phyloP scores from a whole-genome alignment of 2,888 invertebrate genomes.

The Cremastinae sp. region DNA sequence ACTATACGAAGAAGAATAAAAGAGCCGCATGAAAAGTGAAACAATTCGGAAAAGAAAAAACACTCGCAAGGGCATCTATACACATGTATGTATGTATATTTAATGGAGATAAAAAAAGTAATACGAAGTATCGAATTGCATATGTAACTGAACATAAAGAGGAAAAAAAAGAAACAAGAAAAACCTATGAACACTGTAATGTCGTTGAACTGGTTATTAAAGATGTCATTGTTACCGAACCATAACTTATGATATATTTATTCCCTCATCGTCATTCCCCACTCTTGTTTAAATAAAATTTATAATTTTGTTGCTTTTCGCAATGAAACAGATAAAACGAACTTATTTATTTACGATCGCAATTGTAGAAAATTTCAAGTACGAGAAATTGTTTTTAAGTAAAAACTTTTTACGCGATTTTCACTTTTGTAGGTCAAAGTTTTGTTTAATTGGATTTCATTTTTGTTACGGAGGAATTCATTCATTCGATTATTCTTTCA shows the following conservation, averaged over 20 bases:
- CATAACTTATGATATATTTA: constrained; percentile 66
- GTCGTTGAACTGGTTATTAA: constrained; percentile 80
- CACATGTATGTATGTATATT: constrained; percentile 78
- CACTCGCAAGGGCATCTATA: constrained; percentile 64
- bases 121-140: constrained; percentile 73
- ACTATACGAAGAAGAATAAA: constrained; percentile 40
- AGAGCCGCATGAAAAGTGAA: constrained; percentile 38
- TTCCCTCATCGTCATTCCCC: constrained; percentile 29
- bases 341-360: too few species aligned
- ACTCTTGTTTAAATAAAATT: not conserved
- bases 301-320: not conserved
- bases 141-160: constrained; percentile 71
- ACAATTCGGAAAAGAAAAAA: constrained; percentile 5
- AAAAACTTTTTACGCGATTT: too few species aligned
- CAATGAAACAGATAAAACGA: not conserved
- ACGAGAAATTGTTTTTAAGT: too few species aligned
- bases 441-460: too few species aligned
- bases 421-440: too few species aligned
- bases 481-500: too few species aligned
- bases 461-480: too few species aligned
- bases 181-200: constrained; percentile 64
- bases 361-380: too few species aligned
- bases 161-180: constrained; percentile 42
- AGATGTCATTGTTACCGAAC: constrained; percentile 80
- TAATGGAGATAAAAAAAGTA: constrained; percentile 67